Conservation (phyloP, 2,113 vertebrate species). For the Aplodontia rufa region DNA sequence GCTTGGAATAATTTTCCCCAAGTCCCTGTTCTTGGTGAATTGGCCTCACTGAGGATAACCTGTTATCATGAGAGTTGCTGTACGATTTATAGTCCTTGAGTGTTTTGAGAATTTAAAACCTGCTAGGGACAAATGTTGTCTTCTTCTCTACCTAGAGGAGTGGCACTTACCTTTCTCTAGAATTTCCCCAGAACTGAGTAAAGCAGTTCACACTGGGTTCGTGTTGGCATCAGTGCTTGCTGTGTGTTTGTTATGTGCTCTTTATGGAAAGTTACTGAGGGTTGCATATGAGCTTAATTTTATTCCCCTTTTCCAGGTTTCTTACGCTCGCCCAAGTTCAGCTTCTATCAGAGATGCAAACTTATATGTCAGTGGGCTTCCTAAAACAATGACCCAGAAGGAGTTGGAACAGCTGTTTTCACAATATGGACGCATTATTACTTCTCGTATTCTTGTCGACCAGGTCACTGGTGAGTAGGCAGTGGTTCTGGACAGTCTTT, state of each 20-base stretch:
- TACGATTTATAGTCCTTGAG: fast-evolving
- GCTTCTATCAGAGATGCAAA: constrained; percentile 99
- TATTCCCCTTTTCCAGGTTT: constrained; percentile 84
- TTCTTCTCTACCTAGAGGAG: background rate
- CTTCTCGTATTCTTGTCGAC: constrained; percentile 98
- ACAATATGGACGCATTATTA: constrained; percentile 98
- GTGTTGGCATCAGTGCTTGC: background rate
- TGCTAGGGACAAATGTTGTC: background rate
- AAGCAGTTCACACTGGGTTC: background rate
- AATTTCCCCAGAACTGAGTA: background rate
- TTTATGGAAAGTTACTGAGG: background rate
- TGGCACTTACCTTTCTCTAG: background rate
- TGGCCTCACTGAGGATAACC: background rate
- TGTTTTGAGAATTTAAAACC: background rate
- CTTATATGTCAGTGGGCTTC: constrained; percentile 97
- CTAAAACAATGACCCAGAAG: constrained; percentile 98
- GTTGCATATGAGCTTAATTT: background rate
- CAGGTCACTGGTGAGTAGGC: constrained; percentile 96
- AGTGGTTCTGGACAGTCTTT: constrained; percentile 14
- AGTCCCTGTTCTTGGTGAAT: background rate
- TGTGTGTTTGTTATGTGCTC: background rate
- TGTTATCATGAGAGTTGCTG: fast-evolving
- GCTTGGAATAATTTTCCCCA: background rate
- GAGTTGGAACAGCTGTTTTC: constrained; percentile 98
- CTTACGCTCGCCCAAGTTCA: constrained; percentile 97